phyloP scores from a whole-genome alignment of 2,797 vertebrate genomes.

The Bufotes viridis region DNA sequence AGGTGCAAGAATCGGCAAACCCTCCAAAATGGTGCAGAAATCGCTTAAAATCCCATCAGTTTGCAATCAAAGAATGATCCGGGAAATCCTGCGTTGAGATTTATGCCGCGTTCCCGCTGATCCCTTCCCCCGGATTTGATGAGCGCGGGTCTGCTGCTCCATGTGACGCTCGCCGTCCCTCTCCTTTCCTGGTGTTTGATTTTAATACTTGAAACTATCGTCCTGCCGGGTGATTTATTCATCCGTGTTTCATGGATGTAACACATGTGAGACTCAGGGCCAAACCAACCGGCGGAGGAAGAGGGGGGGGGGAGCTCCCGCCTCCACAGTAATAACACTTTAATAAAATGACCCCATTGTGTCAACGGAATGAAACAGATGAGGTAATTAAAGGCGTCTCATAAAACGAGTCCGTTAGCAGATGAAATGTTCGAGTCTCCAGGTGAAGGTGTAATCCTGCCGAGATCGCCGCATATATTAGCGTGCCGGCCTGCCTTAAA shows the following conservation, averaged over 20 bases:
- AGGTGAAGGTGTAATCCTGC: slow-evolving; percentile 47
- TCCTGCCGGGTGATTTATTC: not conserved
- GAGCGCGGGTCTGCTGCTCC: too few species aligned
- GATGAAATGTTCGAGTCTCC: slow-evolving; percentile 36
- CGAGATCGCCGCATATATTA: slow-evolving; percentile 19
- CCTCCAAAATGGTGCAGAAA: too few species aligned
- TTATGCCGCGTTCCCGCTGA: not conserved
- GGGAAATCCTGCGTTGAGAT: not conserved
- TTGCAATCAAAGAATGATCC: too few species aligned
- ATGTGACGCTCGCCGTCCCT: not conserved
- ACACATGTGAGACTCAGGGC: not conserved
- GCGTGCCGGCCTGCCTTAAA: not conserved
- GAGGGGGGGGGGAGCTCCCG: not conserved
- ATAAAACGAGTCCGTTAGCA: slow-evolving; percentile 38
- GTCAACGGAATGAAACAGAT: slow-evolving; percentile 50
- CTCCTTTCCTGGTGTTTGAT: not conserved
- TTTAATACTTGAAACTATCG: not conserved
- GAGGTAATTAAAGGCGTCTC: slow-evolving; percentile 54
- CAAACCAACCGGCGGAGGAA: not conserved
- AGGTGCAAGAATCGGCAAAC: too few species aligned
- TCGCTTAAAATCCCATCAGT: too few species aligned
- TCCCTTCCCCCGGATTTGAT: not conserved
- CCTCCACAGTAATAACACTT: slow-evolving; percentile 34
- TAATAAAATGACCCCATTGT: slow-evolving; percentile 57
- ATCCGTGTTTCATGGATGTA: not conserved